These are phyloP conservation scores for Sympetrum striolatum DNA, from an alignment of 2,888 invertebrate genomes.

Conservation along the genomic window DNA sequence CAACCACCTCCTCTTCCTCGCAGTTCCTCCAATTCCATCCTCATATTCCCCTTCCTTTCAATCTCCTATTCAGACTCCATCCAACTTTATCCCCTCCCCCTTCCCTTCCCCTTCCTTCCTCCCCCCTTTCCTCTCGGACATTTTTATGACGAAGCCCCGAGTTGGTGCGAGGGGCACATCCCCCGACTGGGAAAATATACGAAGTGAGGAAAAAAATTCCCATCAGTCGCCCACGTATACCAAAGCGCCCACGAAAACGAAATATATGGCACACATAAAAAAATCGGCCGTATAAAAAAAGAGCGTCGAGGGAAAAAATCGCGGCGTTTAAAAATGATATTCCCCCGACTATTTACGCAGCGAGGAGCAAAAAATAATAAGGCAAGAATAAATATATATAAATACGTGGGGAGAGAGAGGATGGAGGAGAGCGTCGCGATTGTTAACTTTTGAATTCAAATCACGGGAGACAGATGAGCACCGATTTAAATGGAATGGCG, in stretches of 20 bases:
- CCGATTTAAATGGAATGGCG: constrained; percentile 39
- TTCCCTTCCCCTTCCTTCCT: too few species aligned
- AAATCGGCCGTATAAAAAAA: constrained; percentile 21
- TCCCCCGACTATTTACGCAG: neutral
- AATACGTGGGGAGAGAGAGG: neutral
- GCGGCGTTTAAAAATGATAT: neutral
- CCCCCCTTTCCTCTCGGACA: too few species aligned
- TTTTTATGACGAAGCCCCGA: too few species aligned
- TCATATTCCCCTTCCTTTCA: too few species aligned
- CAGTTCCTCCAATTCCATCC: too few species aligned
- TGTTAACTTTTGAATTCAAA: constrained; percentile 43
- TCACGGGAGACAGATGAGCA: constrained; percentile 39
- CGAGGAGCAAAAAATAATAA: neutral
- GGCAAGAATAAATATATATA: neutral
- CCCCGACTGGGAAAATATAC: neutral
- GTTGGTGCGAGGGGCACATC: neutral
- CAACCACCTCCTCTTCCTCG: too few species aligned
- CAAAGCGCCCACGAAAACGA: constrained; percentile 6
- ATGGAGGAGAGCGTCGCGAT: neutral
- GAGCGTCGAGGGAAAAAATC: neutral
- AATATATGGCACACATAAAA: constrained; percentile 29
- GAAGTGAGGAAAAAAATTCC: neutral
- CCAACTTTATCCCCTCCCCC: too few species aligned
- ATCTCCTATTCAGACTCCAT: too few species aligned
- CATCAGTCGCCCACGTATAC: constrained; percentile 23